Percentiles rank a stretch among this genome's conserved stretches.
phyloP scores from a whole-genome alignment of 2,888 invertebrate species.

The Helleia helle region DNA sequence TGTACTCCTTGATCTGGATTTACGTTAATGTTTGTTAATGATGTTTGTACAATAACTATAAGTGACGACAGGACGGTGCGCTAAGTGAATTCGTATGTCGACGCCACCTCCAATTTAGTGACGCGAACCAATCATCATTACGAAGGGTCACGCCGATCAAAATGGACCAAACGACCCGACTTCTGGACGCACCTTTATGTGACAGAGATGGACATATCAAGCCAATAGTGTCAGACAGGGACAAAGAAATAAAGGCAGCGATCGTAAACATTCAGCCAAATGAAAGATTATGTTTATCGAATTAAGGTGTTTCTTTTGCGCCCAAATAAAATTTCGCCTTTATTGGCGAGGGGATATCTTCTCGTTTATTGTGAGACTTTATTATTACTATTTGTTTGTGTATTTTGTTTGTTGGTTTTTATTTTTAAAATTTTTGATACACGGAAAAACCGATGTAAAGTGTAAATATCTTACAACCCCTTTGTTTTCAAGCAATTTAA shows the following conservation, averaged over 20 bases:
- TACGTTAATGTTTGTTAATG: constrained; percentile 17
- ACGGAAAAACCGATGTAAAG: too few species aligned
- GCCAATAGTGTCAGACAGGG: constrained; percentile 23
- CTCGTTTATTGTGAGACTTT: constrained; percentile 31
- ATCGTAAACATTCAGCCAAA: constrained; percentile 61
- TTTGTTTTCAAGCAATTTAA: too few species aligned
- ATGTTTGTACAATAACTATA: constrained; percentile 22
- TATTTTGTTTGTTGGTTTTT: constrained; percentile 10
- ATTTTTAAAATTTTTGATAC: too few species aligned
- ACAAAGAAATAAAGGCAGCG: constrained; percentile 30
- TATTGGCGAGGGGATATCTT: constrained; percentile 48
- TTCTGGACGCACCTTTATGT: constrained; percentile 40
- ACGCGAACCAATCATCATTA: constrained; percentile 66
- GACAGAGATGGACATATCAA: constrained; percentile 28
- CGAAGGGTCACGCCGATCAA: constrained; percentile 30
- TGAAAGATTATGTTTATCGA: constrained; percentile 72
- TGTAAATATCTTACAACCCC: too few species aligned
- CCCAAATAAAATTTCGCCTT: constrained; percentile 58
- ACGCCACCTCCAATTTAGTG: constrained; percentile 54
- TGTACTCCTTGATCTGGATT: background rate
- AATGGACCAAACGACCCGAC: constrained; percentile 33
- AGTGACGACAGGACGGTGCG: constrained; percentile 25
- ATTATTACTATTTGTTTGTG: constrained; percentile 21
- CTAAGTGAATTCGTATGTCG: constrained; percentile 70
- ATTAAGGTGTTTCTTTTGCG: constrained; percentile 53